Percentiles rank a stretch among this genome's conserved stretches.
These are phyloP conservation scores for Sinocyclocheilus maitianheensis DNA, from an alignment of 2,113 vertebrate genomes.

Conservation along the genomic window DNA sequence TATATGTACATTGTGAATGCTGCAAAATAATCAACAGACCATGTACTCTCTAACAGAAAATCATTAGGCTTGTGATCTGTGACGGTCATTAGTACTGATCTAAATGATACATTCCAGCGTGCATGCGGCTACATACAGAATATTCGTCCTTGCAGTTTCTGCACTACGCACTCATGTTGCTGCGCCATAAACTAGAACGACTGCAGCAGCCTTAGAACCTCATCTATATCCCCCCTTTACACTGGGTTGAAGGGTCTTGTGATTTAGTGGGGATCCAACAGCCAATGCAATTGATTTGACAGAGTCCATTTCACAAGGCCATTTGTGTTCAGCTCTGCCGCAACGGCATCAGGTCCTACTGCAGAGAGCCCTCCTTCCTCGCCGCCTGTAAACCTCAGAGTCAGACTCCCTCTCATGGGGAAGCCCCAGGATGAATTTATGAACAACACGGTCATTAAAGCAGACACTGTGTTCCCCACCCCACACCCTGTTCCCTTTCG, in stretches of 20 bases:
- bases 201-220: not conserved
- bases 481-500: conserved; percentile 1
- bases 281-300: conserved; percentile 42
- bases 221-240: not conserved
- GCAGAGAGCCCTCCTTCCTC: conserved; percentile 43
- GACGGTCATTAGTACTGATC: conserved; percentile 5
- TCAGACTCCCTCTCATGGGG: conserved; percentile 24
- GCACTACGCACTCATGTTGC: not conserved
- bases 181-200: conserved; percentile 3
- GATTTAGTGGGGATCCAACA: conserved; percentile 34
- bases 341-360: conserved; percentile 28
- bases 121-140: not conserved
- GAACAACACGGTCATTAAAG: conserved; percentile 44
- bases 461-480: conserved; percentile 29
- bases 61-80: conserved; percentile 9
- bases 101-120: conserved; percentile 9
- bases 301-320: conserved; percentile 28
- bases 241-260: not conserved
- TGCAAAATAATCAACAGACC: not conserved
- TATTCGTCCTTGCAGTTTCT: not conserved
- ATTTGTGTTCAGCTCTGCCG: conserved; percentile 40
- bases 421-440: conserved; percentile 49
- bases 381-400: conserved; percentile 41
- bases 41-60: not conserved
- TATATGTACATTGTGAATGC: not conserved